Percentiles rank a stretch among this genome's conserved stretches.
Conservation (phyloP, 2,888 invertebrate genomes). For the Diarsia brunnea region DNA sequence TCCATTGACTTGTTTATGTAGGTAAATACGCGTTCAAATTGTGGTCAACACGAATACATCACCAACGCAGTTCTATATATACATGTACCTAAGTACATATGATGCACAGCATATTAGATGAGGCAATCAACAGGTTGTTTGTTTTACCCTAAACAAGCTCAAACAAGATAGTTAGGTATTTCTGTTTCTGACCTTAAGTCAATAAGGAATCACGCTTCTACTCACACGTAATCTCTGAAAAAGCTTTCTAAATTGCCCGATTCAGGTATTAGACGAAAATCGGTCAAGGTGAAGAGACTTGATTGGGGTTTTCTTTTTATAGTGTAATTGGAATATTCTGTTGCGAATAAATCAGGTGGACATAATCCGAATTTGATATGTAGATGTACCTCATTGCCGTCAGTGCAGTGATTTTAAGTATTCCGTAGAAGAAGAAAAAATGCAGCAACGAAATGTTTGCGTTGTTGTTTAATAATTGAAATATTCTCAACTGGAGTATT, state of each 20-base stretch:
- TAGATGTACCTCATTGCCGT: neutral
- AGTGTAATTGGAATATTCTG: constrained; percentile 12
- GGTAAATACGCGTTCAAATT: constrained; percentile 1
- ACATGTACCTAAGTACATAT: neutral
- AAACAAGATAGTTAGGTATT: constrained; percentile 5
- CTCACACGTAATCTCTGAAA: constrained; percentile 4
- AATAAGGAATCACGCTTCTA: constrained; percentile 25
- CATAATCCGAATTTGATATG: neutral
- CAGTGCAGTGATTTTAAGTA: neutral
- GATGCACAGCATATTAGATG: neutral
- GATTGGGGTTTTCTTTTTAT: constrained; percentile 23
- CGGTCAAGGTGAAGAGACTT: constrained; percentile 20
- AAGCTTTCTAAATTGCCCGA: constrained; percentile 24
- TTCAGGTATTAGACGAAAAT: constrained; percentile 20
- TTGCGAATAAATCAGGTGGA: neutral
- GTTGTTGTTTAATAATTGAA: neutral
- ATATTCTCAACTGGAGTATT: neutral
- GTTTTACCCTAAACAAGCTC: constrained; percentile 17
- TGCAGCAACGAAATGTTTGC: neutral
- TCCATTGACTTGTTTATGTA: neutral
- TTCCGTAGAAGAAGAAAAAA: neutral
- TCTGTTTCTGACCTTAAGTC: constrained; percentile 12
- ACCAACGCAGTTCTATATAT: neutral
- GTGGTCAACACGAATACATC: constrained; percentile 2
- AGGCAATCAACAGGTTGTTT: constrained; percentile 43